Conservation (phyloP, 2,113 vertebrate species). For the Perca schrenkii region DNA sequence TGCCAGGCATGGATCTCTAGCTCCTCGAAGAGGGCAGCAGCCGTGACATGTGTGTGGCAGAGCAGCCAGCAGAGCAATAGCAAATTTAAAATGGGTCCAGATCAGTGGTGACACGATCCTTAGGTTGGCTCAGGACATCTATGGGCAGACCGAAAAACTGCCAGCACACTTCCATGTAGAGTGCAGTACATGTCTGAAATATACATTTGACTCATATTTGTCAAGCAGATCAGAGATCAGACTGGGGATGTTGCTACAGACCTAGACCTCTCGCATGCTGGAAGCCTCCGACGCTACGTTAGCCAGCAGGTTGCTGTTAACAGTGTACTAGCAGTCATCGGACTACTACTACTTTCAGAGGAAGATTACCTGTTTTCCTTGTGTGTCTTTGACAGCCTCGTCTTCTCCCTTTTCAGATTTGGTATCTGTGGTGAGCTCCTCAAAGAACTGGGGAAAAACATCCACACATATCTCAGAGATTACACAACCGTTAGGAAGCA, state of each 20-base stretch:
- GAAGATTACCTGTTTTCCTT: conserved; percentile 84
- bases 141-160: background rate
- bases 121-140: too few species aligned
- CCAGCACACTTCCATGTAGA: background rate
- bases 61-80: too few species aligned
- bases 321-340: background rate
- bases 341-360: background rate
- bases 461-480: background rate
- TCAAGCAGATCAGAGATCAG: background rate
- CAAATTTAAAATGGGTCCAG: too few species aligned
- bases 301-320: background rate
- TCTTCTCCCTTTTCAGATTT: conserved; percentile 84
- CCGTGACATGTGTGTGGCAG: too few species aligned
- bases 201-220: background rate
- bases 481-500: background rate
- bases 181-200: background rate
- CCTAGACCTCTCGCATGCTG: background rate
- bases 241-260: background rate
- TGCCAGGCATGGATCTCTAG: too few species aligned
- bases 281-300: background rate
- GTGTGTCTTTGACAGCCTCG: conserved; percentile 77
- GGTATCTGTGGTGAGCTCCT: conserved; percentile 88
- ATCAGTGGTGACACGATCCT: too few species aligned
- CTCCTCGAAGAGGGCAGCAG: too few species aligned
- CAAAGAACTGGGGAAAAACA: conserved; percentile 87